Base-by-base conservation (phyloP, 2,113 vertebrate genomes). In the Motacilla tschutschensis region DNA sequence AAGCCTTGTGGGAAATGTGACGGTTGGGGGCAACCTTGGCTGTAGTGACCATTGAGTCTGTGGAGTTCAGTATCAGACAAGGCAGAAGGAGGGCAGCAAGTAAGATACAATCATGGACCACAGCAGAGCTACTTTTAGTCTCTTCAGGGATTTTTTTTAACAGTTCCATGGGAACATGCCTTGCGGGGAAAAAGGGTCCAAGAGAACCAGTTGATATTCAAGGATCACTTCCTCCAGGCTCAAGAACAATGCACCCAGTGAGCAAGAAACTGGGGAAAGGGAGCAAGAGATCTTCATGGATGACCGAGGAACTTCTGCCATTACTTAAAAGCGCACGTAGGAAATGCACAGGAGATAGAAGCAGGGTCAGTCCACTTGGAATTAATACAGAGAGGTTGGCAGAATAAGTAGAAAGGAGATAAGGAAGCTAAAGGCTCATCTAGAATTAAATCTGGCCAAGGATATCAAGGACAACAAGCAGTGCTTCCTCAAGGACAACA, bases 241-340 rank as follows among this genome's bases (percentile, higher is more conserved):
- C 40, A 69, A 69, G 13, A 62, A 29, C 4, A 33, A 40, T 40
- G 55, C 29, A 69, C 22, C 9, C 16, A 0, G 0, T 31, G 29
- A 60, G 40, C 15, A 69, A 67, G 33, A 60, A 33, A 69, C 5
- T 46, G 24, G 8, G 29, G 33, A 33, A 60, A 84, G 4, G 5
- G 8, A 16, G 19, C 8, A 46, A 60, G 47, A 47, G 16, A 46
- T 44, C 28, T 60, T 44, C 8, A 7, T 28, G 40, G 17, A 63
- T 46, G 40, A 71, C 15, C 22, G 54, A 40, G 8, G 22, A 72
- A 71, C 24, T 63, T n/a, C 40, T 38, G 33, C 40, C 48, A 47
- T 55, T 71, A 54, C 24, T 62, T 17, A 40, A 63, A 40, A 63
- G 29, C 0, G 0, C 13, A 40, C 0, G 2, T 10, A 47, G 29